Base-by-base conservation (phyloP, 2,888 invertebrate species). In the Eupithecia tripunctaria region DNA sequence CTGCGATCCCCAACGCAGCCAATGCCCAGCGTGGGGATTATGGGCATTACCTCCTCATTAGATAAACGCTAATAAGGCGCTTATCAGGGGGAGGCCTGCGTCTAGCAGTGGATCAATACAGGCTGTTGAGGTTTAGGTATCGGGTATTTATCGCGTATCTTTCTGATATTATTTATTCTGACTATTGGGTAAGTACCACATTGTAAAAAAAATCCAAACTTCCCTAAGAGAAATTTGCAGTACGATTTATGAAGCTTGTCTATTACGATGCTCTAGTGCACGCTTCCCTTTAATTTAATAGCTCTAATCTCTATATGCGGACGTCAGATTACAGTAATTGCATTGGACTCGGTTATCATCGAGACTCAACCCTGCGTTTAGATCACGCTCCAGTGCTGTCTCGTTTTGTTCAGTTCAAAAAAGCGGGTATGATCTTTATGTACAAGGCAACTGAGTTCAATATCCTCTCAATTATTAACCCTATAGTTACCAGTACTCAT, bases 261-360 rank as follows among this genome's bases (percentile, higher is more conserved):
- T 14, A 25, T 12, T 12, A 56, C 25, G 21, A 21, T 29, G 6
- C 25, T 41, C 41, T 41, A 14, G 27, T 41, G 27, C 27, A 65
- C 65, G 38, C 36, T 56, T 25, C 47, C 63, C 63, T 64, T 72
- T 70, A 56, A 72, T 66, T 41, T 51, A 66, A 56, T 60, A 60
- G 18, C 64, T 25, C 2, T 43, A 65, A 65, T 63, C 63, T 63
- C 18, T 36, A 36, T 32, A 65, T 68, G 73, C 70, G 70, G 72
- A 41, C 32, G 65, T 71, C 70, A 82, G 87, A 88, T 90, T 88
- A 89, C 83, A 82, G 85, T 89, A 86, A 89, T 89, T 88, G 85
- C 84, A 85, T 87, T 82, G 80, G 86, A 85, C 84, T 82, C 80
- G 85, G 83, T 82, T 84, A 83, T 84, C 81, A 78, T 81, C 78